phyloP scores from a whole-genome alignment of 2,113 vertebrate species.

The Datnioides undecimradiatus region DNA sequence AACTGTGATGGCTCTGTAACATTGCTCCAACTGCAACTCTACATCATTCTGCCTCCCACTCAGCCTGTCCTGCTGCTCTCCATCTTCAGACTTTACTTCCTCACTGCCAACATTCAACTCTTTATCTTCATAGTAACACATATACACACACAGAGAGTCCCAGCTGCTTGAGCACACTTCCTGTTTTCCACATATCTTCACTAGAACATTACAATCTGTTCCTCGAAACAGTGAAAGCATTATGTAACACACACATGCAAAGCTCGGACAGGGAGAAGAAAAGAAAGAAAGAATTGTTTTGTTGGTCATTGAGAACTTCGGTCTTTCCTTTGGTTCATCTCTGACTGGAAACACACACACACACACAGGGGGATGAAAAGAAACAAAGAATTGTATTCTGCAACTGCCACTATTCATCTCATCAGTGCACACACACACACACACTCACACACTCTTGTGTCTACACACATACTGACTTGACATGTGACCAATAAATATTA shows the following conservation, averaged over 20 bases:
- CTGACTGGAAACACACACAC: conserved; percentile 10
- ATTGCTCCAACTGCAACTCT: not conserved
- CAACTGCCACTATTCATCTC: not conserved
- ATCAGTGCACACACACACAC: not conserved
- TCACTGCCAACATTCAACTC: not conserved
- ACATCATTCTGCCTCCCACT: not conserved
- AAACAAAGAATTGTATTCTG: not conserved
- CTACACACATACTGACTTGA: too few species aligned
- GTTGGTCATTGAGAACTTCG: too few species aligned
- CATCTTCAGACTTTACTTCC: too few species aligned
- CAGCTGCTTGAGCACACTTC: not conserved
- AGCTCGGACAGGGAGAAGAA: not conserved
- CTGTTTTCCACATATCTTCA: not conserved
- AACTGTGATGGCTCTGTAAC: not conserved
- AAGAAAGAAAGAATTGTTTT: not conserved
- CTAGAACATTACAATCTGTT: not conserved
- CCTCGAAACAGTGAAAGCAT: not conserved
- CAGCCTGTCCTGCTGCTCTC: not conserved
- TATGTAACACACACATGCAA: not conserved
- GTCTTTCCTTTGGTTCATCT: too few species aligned
- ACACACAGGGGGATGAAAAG: not conserved
- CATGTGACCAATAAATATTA: too few species aligned
- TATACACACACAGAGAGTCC: not conserved
- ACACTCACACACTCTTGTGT: not conserved
- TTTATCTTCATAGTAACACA: not conserved